These are phyloP conservation scores for Pontoporia blainvillei DNA, from an alignment of 2,113 vertebrate genomes.

Conservation along the genomic window DNA sequence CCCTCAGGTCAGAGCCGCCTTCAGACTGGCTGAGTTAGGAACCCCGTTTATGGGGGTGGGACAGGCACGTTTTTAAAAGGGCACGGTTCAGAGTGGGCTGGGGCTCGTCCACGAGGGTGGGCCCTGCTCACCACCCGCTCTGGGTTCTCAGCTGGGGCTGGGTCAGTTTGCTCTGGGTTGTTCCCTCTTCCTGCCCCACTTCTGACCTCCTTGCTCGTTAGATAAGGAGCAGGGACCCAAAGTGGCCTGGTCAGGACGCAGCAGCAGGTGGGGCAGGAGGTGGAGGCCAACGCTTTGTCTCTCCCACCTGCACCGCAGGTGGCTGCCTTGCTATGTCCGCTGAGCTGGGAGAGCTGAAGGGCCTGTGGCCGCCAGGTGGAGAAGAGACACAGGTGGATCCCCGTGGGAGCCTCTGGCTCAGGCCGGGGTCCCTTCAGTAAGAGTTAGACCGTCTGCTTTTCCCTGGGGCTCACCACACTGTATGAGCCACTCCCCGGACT, in stretches of 20 bases:
- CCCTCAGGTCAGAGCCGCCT: background rate
- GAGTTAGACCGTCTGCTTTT: background rate
- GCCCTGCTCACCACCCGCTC: background rate
- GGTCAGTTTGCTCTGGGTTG: background rate
- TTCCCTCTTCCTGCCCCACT: background rate
- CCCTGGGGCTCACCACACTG: no score
- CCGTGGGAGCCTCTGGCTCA: background rate
- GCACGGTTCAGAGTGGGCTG: background rate
- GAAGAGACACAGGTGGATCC: rapidly evolving
- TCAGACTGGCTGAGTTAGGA: no score
- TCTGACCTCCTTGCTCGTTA: background rate
- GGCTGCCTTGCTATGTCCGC: background rate
- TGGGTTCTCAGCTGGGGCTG: background rate
- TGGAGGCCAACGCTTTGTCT: background rate
- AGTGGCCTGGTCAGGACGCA: background rate
- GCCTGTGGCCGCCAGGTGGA: background rate
- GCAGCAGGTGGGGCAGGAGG: background rate
- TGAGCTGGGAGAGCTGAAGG: background rate
- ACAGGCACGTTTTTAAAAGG: background rate
- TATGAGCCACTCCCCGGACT: background rate
- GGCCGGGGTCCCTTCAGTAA: background rate
- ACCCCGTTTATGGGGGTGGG: rapidly evolving
- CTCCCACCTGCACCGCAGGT: rapidly evolving
- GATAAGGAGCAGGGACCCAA: background rate
- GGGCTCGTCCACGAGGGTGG: background rate